Conservation (phyloP, 2,888 invertebrate species). For the Polyploca ridens region DNA sequence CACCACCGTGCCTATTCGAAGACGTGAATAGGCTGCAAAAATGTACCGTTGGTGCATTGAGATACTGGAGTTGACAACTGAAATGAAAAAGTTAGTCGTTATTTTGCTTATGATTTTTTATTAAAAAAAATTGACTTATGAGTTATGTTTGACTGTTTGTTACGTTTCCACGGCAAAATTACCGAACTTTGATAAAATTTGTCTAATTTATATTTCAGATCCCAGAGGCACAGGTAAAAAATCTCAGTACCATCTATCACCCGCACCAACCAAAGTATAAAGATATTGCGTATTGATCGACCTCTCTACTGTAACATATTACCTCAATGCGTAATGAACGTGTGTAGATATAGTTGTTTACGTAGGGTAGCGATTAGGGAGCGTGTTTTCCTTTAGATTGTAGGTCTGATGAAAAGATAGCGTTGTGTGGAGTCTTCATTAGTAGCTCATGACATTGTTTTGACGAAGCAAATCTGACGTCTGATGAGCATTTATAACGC, state of each 20-base stretch:
- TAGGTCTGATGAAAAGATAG: not conserved
- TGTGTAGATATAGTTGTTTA: not conserved
- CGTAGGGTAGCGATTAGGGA: not conserved
- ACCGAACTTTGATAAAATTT: no score
- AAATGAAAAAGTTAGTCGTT: not conserved
- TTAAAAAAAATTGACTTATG: not conserved
- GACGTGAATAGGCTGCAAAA: constrained; percentile 33
- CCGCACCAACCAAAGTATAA: no score
- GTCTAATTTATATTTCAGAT: no score
- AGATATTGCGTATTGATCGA: no score
- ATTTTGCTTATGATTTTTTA: not conserved
- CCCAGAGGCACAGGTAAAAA: no score
- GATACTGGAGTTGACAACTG: not conserved
- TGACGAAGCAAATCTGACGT: not conserved
- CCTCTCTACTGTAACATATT: not conserved
- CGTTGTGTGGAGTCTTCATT: not conserved
- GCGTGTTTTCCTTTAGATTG: not conserved
- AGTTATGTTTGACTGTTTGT: no score
- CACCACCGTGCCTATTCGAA: constrained; percentile 29
- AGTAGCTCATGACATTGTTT: not conserved
- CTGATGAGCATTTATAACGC: not conserved
- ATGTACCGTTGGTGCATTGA: constrained; percentile 20
- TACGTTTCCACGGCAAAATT: no score
- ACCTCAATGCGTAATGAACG: not conserved
- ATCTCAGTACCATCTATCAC: no score